phyloP scores from a whole-genome alignment of 2,888 invertebrate species.

The Idaea straminata region DNA sequence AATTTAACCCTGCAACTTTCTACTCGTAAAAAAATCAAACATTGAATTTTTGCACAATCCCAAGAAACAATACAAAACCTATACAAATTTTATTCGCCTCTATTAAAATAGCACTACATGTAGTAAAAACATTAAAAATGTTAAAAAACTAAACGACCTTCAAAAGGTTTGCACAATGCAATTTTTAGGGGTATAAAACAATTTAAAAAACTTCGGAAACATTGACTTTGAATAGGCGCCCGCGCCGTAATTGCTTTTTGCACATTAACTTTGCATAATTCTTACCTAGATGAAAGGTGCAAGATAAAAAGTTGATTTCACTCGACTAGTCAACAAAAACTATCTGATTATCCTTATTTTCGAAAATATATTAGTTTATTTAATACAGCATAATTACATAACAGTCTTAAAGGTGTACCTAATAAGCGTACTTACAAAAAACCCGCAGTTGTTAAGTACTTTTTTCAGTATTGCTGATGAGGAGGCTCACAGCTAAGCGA shows the following conservation, averaged over 20 bases:
- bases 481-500: no score
- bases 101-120: slow-evolving; percentile 27
- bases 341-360: not conserved
- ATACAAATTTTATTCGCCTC: slow-evolving; percentile 25
- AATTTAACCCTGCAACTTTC: slow-evolving; percentile 47
- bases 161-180: slow-evolving; percentile 42
- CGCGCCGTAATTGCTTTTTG: slow-evolving; percentile 19
- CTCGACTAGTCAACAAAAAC: not conserved
- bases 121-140: slow-evolving; percentile 35
- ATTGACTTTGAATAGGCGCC: slow-evolving; percentile 21
- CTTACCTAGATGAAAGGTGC: slow-evolving; percentile 7
- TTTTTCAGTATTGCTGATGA: no score
- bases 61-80: slow-evolving; percentile 29
- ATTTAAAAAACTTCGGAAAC: slow-evolving; percentile 32
- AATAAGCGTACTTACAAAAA: no score
- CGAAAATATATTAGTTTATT: not conserved
- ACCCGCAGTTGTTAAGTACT: no score
- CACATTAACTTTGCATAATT: slow-evolving; percentile 13
- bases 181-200: slow-evolving; percentile 36
- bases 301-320: slow-evolving; percentile 1
- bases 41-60: slow-evolving; percentile 50
- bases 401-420: no score
- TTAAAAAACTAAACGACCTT: slow-evolving; percentile 29
- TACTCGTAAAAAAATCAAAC: slow-evolving; percentile 48
- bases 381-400: no score